Conservation (phyloP, 1,140 invertebrate species). For the Drosophila triauraria region DNA sequence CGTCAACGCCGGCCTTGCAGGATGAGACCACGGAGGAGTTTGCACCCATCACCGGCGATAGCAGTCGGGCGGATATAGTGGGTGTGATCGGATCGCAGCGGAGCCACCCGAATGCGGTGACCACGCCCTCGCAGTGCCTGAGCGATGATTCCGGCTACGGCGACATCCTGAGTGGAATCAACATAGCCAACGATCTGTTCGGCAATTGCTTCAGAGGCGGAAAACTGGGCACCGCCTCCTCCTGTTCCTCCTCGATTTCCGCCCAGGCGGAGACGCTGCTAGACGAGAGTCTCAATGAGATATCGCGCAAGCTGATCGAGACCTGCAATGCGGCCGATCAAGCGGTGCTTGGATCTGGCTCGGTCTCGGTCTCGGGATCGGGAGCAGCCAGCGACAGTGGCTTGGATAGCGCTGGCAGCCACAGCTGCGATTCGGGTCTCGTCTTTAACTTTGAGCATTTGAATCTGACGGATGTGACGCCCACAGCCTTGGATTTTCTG, state of each 20-base stretch:
- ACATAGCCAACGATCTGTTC: slow-evolving; percentile 79
- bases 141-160: slow-evolving; percentile 82
- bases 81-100: slow-evolving; percentile 84
- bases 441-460: slow-evolving; percentile 84
- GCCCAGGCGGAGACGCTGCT: slow-evolving; percentile 69
- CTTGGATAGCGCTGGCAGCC: slow-evolving; percentile 79
- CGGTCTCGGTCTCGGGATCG: slow-evolving; percentile 45
- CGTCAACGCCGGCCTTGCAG: slow-evolving; percentile 3
- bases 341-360: slow-evolving; percentile 23
- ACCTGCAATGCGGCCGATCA: slow-evolving; percentile 50
- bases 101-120: slow-evolving; percentile 24
- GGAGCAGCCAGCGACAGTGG: slow-evolving; percentile 73
- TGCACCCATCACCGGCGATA: slow-evolving; percentile 68
- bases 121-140: slow-evolving; percentile 58
- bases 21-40: slow-evolving; percentile 64
- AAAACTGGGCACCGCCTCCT: slow-evolving; percentile 16
- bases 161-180: slow-evolving; percentile 82
- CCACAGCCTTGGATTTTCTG: slow-evolving; percentile 71
- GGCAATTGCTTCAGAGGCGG: slow-evolving; percentile 60
- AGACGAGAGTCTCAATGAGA: slow-evolving; percentile 81
- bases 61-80: slow-evolving; percentile 78
- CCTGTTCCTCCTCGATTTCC: slow-evolving; percentile 10
- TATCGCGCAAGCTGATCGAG: slow-evolving; percentile 83
- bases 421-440: slow-evolving; percentile 69
- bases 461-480: slow-evolving; percentile 75